Base-by-base conservation (phyloP, 2,113 vertebrate genomes). In the Myxocyprinus asiaticus region DNA sequence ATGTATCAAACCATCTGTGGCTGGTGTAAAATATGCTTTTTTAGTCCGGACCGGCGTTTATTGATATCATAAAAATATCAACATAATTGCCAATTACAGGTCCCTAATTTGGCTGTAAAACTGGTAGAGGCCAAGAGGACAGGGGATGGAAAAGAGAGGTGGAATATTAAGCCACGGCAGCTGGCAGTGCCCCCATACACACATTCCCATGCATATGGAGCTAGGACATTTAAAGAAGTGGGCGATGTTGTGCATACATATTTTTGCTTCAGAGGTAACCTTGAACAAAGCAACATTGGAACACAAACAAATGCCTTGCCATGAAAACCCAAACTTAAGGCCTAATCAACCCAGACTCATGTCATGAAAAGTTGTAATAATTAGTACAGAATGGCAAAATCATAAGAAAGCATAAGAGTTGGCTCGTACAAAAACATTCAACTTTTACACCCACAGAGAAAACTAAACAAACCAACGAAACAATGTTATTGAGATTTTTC, bases 51-150 rank as follows among this genome's bases (percentile, higher is more conserved):
- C 76, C 76, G 68, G 65, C 77, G 76, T 83, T 56, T 78, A 86
- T 83, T 83, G 76, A 86, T 83, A 84, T 82, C 64, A 85, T 88
- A 83, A 90, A 82, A 85, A 80, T 82, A 87, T 87, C 67, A 88
- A 86, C 82, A 85, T 85, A 87, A 87, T 78, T 81, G 77, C 48
- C 79, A 85, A 85, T 86, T 87, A 85, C 74, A 80, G 77, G 70
- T 55, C 71, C 76, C 85, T 89, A 87, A 88, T 86, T 83, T 83
- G 70, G 80, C 82, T 83, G 82, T 85, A 87, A 88, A 89, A 88
- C 79, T 81, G 77, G 81, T 62, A 82, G 76, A 86, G 79, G 82
- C 86, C 85, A 86, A 87, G 80, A 86, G 86, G 86, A 88, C 85
- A 83, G 76, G 65, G 22, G 78, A 84, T 80, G 67, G 84, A 69